Conservation (phyloP, 2,888 invertebrate genomes). For the Ophraella communa region DNA sequence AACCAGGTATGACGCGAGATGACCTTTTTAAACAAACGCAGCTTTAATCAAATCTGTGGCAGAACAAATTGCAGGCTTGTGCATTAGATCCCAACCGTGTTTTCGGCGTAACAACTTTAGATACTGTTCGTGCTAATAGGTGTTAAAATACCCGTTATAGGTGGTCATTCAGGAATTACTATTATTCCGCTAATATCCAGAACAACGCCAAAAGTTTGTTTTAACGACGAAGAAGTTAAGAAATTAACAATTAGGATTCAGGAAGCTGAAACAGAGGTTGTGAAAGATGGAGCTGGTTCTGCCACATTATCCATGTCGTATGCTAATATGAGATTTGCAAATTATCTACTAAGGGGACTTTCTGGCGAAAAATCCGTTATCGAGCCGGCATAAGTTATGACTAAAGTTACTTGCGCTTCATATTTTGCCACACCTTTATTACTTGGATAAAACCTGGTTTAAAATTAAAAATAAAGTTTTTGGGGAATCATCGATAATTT, state of each 20-base stretch:
- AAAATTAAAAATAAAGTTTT: no score
- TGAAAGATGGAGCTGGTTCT: slow-evolving; percentile 98
- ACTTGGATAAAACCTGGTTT: no score
- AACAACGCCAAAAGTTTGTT: slow-evolving; percentile 80
- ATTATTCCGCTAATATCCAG: slow-evolving; percentile 97
- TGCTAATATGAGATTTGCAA: slow-evolving; percentile 91
- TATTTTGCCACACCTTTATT: slow-evolving; percentile 93
- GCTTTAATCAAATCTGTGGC: slow-evolving; percentile 92
- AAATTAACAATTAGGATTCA: slow-evolving; percentile 92
- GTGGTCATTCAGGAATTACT: slow-evolving; percentile 98
- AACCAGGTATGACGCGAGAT: slow-evolving; percentile 94
- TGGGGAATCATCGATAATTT: no score
- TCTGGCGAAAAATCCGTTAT: slow-evolving; percentile 86
- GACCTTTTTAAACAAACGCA: slow-evolving; percentile 98
- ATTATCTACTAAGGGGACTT: slow-evolving; percentile 84
- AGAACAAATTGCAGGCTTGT: slow-evolving; percentile 77
- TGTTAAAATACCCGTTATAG: slow-evolving; percentile 92
- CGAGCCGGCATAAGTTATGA: slow-evolving; percentile 92
- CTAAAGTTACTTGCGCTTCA: slow-evolving; percentile 84
- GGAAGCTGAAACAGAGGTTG: slow-evolving; percentile 98
- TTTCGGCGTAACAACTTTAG: slow-evolving; percentile 96
- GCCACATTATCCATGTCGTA: slow-evolving; percentile 98
- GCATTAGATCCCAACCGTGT: slow-evolving; percentile 91
- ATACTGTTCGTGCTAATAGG: slow-evolving; percentile 91
- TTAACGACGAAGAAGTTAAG: slow-evolving; percentile 80